phyloP scores from a whole-genome alignment of 2,113 vertebrate species.

The Tenrec ecaudatus region DNA sequence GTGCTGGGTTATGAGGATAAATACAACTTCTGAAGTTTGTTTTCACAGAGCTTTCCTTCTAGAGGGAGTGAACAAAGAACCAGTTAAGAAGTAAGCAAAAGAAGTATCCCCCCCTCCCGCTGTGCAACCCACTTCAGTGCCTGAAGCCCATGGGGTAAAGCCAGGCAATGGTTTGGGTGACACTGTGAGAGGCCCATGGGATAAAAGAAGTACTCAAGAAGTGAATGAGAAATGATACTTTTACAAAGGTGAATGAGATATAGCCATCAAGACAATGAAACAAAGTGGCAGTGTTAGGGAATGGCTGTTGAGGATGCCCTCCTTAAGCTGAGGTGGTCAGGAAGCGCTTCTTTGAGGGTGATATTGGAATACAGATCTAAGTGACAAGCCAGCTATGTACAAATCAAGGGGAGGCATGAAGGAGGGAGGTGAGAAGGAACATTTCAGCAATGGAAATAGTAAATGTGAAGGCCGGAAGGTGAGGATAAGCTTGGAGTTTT shows the following conservation, averaged over 20 bases:
- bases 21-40: not conserved
- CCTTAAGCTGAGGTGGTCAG: too few relatives aligned
- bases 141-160: too few relatives aligned
- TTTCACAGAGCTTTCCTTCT: conserved; percentile 2
- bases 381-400: not conserved
- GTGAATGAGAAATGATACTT: too few relatives aligned
- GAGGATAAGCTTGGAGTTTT: not conserved
- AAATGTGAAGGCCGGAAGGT: not conserved
- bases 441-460: not conserved
- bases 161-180: too few relatives aligned
- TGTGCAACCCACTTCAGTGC: too few relatives aligned
- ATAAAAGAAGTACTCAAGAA: not conserved
- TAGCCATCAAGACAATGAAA: not conserved
- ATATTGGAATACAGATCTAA: not conserved
- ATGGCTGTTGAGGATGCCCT: not conserved
- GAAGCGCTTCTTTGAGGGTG: not conserved
- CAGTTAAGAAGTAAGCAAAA: not conserved
- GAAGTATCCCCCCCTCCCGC: too few relatives aligned
- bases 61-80: not conserved
- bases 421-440: not conserved
- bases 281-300: not conserved
- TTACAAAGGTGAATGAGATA: too few relatives aligned
- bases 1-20: not conserved
- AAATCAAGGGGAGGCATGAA: not conserved
- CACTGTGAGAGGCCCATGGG: too few relatives aligned